Conservation (phyloP, 2,113 vertebrate species). For the Amblyornis subalaris region DNA sequence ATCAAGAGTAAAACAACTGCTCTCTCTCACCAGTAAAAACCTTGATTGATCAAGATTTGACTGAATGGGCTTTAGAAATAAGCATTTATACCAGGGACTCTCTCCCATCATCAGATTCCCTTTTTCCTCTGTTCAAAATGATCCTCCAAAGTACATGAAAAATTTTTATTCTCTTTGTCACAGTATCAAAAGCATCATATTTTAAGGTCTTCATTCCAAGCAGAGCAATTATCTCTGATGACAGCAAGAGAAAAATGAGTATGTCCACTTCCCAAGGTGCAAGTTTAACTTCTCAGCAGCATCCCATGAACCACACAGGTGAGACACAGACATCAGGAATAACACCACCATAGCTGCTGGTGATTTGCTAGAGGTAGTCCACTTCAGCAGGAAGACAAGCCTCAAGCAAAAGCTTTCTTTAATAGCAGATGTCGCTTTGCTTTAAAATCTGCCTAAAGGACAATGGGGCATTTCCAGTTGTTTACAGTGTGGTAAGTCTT, state of each 20-base stretch:
- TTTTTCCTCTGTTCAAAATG: background rate
- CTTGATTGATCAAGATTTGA: background rate
- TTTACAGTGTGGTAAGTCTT: background rate
- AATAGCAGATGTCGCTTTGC: background rate
- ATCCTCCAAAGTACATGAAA: background rate
- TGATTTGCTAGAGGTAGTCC: background rate
- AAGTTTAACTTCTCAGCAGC: background rate
- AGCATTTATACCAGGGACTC: background rate
- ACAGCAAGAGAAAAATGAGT: accelerated
- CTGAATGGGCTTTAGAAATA: background rate
- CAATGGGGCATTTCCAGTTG: background rate
- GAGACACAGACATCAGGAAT: background rate
- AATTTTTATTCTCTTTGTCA: background rate
- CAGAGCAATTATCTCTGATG: background rate
- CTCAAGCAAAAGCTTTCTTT: background rate
- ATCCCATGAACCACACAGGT: accelerated
- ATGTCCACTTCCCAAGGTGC: accelerated
- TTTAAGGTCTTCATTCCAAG: background rate
- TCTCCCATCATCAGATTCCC: background rate
- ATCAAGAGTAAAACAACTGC: background rate
- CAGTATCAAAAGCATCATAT: background rate
- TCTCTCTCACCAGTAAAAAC: background rate
- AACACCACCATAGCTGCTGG: background rate
- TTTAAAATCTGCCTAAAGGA: background rate
- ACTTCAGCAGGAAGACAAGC: background rate